Base-by-base conservation (phyloP, 2,113 vertebrate species). In the Ictalurus furcatus region DNA sequence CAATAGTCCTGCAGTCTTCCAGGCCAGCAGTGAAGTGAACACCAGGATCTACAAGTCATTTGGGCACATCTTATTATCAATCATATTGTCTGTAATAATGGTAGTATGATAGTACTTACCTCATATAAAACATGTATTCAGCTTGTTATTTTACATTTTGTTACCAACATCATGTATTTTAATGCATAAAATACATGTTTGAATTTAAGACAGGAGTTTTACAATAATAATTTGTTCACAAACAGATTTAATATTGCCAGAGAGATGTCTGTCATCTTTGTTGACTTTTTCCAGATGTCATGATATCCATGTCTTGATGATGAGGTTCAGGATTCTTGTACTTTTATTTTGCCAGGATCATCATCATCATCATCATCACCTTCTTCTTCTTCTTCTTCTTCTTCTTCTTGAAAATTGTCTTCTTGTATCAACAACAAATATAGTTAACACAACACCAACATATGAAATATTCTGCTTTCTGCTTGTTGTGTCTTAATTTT, bases 21-120 rank as follows among this genome's bases (percentile, higher is more conserved):
- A 98, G 94, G 14, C 94, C 96, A 87, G 95, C 95, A 85, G 95
- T 94, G 91, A 98, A 94, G 89, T 94, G 93, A 91, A 96, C 95
- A 13, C 88, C 92, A 0, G 95, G 94, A 28, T 94, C 97, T 98
- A 91, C 88, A 87, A 74, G 90, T 79, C 59, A 94, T 85, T 90
- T 91, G 67, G 81, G 30, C 13, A 65, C 21, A 88, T 16, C 17
- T 44, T 61, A 37, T 58, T 76, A 52, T 40, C 23, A 63, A 40
- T 63, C 5, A 25, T 84, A 74, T n/a, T 48, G 83, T 78, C 19
- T 84, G 65, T 44, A 58, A 37, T 30, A 37, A 73, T 67, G n/a
- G 23, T 19, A 58, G 13, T 54, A 21, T 76, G 54, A 76, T 76
- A 28, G 21, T n/a, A 56, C 69, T 76, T 63, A 88, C 87, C 81